Conservation (phyloP, 2,113 vertebrate genomes). For the Gambusia holbrooki region DNA sequence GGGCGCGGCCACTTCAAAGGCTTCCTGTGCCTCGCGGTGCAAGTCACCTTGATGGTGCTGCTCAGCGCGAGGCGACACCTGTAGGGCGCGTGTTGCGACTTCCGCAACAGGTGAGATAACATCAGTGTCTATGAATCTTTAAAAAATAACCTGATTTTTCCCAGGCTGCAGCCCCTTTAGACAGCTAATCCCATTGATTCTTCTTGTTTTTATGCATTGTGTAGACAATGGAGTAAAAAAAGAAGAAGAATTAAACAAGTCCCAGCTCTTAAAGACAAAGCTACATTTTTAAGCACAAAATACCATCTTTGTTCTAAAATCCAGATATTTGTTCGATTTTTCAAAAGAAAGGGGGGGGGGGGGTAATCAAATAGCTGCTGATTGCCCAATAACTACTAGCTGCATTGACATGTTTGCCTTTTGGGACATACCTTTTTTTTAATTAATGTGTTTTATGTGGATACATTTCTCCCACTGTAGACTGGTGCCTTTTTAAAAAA, state of each 20-base stretch:
- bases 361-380: not conserved
- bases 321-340: too few species aligned
- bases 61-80: constrained; percentile 80
- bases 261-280: too few species aligned
- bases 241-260: too few species aligned
- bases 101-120: constrained; percentile 79
- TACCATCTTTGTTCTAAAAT: too few species aligned
- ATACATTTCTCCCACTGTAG: constrained; percentile 23
- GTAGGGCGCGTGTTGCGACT: constrained; percentile 70
- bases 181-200: too few species aligned
- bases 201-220: not conserved
- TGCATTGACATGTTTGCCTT: not conserved
- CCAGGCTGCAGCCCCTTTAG: not conserved
- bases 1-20: constrained; percentile 53
- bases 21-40: constrained; percentile 75
- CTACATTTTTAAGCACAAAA: too few species aligned
- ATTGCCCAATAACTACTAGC: not conserved
- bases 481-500: constrained; percentile 59
- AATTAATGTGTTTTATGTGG: not conserved
- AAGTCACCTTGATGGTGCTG: constrained; percentile 80
- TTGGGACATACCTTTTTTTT: not conserved
- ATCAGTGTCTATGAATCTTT: not conserved
- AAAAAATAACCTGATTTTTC: not conserved
- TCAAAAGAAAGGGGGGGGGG: too few species aligned
- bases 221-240: not conserved